Percentiles rank a stretch among this genome's conserved stretches.
Conservation (phyloP, 2,113 vertebrate genomes). For the Macrotis lagotis region DNA sequence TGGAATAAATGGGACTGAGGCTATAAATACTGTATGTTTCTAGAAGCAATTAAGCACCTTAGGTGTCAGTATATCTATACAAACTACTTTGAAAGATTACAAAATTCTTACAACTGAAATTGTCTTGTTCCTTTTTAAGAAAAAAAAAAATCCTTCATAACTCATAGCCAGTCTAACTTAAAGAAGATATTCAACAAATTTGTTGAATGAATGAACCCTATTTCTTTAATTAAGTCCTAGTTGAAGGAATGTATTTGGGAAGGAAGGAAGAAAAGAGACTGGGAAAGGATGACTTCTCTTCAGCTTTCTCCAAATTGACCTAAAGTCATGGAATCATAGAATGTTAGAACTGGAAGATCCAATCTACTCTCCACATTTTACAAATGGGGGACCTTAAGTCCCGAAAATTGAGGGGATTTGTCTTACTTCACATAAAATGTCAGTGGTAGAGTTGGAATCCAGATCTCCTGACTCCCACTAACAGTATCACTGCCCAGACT, state of each 20-base stretch:
- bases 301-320: not conserved
- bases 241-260: not conserved
- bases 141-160: not conserved
- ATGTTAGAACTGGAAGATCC: not conserved
- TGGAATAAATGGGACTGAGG: too few relatives aligned
- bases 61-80: not conserved
- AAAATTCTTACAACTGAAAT: not conserved
- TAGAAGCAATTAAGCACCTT: not conserved
- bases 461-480: not conserved
- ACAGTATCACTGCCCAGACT: not conserved
- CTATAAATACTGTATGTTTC: not conserved
- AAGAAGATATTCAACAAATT: not conserved
- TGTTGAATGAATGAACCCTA: not conserved
- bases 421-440: not conserved
- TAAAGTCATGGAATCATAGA: not conserved
- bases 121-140: not conserved
- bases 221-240: not conserved
- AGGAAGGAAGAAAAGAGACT: not conserved
- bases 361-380: not conserved
- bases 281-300: not conserved
- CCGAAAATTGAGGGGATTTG: not conserved
- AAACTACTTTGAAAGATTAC: not conserved
- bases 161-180: not conserved
- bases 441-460: not conserved
- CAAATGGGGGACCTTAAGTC: not conserved